Conservation (phyloP, 2,113 vertebrate genomes). For the Catharus fuscescens region DNA sequence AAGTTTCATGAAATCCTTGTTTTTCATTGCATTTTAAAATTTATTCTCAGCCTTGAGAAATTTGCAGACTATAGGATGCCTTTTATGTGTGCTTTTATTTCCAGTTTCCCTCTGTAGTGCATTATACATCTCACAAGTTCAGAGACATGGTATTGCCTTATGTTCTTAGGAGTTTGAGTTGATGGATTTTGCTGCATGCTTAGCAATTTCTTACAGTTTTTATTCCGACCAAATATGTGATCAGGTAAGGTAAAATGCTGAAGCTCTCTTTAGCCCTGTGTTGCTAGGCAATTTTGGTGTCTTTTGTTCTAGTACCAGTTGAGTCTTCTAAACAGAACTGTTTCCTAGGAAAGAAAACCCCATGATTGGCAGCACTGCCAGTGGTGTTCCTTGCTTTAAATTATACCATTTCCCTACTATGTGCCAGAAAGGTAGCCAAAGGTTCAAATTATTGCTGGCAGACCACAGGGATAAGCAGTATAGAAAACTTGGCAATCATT, state of each 20-base stretch:
- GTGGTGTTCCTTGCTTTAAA: constrained; percentile 13
- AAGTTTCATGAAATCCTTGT: neutral
- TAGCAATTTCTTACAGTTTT: neutral
- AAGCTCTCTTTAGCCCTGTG: neutral
- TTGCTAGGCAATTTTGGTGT: neutral
- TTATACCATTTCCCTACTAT: neutral
- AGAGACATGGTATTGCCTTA: neutral
- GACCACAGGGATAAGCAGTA: neutral
- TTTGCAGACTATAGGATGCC: neutral
- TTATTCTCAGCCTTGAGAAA: neutral
- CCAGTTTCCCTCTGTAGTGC: neutral
- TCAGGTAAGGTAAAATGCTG: neutral
- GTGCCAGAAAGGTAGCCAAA: neutral
- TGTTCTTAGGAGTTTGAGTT: neutral
- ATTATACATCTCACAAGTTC: neutral
- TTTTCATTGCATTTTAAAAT: neutral
- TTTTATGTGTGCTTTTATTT: neutral
- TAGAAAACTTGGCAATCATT: neutral
- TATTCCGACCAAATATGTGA: neutral
- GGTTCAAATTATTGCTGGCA: neutral
- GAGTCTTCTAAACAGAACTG: neutral
- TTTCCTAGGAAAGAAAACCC: neutral
- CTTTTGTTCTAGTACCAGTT: constrained; percentile 23
- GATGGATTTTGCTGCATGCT: neutral
- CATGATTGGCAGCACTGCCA: neutral